Percentiles rank a stretch among this genome's conserved stretches.
Evolutionary conservation across 2,113 vertebrate species (phyloP).

Genomic region (Sula dactylatra): DNA sequence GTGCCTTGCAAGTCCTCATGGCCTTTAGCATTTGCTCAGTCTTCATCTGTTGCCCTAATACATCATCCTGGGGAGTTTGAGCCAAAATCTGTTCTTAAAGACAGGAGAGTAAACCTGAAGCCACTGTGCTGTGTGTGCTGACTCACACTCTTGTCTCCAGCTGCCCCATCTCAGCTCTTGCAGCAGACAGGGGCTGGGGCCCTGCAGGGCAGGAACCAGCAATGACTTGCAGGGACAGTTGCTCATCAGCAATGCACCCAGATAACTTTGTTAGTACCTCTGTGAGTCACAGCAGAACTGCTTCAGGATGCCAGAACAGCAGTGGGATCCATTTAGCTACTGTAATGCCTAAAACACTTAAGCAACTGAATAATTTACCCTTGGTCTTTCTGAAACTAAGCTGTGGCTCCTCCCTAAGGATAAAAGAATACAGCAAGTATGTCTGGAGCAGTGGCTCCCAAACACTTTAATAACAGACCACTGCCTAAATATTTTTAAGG

Average conservation of each 20-base stretch:
- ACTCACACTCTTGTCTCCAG: neutral
- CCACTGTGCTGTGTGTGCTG: neutral
- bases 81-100: neutral
- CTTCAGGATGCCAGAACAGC: neutral
- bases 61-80: neutral
- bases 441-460: neutral
- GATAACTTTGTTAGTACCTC: neutral
- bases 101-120: neutral
- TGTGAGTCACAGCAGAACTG: slow-evolving; percentile 18
- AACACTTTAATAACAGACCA: neutral
- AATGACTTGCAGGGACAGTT: neutral
- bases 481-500: neutral
- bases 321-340: neutral
- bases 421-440: neutral
- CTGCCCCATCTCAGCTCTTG: neutral
- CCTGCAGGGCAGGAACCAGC: neutral
- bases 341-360: neutral
- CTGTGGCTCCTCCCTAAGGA: neutral
- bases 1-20: neutral
- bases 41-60: neutral
- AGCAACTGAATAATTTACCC: neutral
- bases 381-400: neutral
- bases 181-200: neutral
- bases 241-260: neutral
- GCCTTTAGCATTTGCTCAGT: neutral